Percentiles rank a stretch among this genome's conserved stretches.
These are phyloP conservation scores for Onychomys leucogaster DNA, from an alignment of 2,797 vertebrate genomes.

Conservation along the genomic window DNA sequence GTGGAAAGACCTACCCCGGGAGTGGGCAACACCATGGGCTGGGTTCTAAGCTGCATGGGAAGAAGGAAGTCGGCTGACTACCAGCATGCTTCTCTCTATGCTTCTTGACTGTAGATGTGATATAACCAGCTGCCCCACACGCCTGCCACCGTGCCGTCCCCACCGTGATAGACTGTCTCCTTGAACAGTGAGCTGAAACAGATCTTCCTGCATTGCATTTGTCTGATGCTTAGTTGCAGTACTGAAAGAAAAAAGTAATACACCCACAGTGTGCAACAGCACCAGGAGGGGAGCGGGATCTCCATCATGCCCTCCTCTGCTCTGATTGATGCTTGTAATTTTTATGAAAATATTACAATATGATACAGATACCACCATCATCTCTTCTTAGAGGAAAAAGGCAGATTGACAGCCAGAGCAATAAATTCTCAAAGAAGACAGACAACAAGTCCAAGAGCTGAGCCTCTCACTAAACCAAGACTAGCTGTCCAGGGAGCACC, in stretches of 20 bases:
- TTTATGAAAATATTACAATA: neutral
- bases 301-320: accelerated
- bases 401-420: neutral
- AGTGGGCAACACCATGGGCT: neutral
- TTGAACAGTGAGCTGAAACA: too few species aligned
- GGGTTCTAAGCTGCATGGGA: neutral
- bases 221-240: neutral
- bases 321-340: neutral
- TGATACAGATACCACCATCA: neutral
- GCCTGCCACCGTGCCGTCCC: neutral
- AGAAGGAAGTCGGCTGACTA: neutral
- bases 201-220: neutral
- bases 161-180: neutral
- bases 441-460: neutral
- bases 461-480: neutral
- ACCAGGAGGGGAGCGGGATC: neutral
- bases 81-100: neutral
- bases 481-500: neutral
- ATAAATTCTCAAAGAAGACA: neutral
- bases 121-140: neutral
- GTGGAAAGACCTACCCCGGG: neutral
- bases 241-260: neutral
- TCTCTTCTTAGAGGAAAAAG: neutral
- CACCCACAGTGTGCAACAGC: too few species aligned
- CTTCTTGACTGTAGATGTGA: neutral